Conservation (phyloP, 2,888 invertebrate species). For the Melinaea menophilus region DNA sequence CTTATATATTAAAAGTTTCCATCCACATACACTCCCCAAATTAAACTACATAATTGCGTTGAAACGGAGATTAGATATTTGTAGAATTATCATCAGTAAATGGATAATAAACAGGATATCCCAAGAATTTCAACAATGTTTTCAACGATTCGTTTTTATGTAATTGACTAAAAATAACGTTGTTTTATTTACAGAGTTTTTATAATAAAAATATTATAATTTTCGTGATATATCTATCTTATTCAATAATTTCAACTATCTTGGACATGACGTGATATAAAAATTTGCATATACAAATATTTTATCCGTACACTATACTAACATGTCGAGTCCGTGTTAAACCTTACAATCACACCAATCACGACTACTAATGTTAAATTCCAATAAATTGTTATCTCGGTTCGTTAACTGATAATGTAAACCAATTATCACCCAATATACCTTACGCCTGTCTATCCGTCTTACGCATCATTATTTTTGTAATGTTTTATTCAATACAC, state of each 20-base stretch:
- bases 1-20: not conserved
- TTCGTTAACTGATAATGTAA: slow-evolving; percentile 47
- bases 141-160: slow-evolving; percentile 36
- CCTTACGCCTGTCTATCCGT: not conserved
- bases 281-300: slow-evolving; percentile 14
- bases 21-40: not conserved
- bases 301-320: slow-evolving; percentile 12
- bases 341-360: slow-evolving; percentile 46
- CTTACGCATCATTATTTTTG: slow-evolving; percentile 30
- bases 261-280: not conserved
- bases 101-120: slow-evolving; percentile 53
- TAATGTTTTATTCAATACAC: not conserved
- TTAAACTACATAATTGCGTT: slow-evolving; percentile 9
- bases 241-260: not conserved
- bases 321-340: slow-evolving; percentile 29
- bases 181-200: no score
- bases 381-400: slow-evolving; percentile 48
- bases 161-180: no score
- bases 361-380: slow-evolving; percentile 37
- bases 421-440: slow-evolving; percentile 39
- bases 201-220: no score
- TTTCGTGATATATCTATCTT: no score
- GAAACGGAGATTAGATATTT: slow-evolving; percentile 35
- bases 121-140: slow-evolving; percentile 58
- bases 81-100: slow-evolving; percentile 52